Conservation (phyloP, 2,797 vertebrate species). For the Brachyalestes nurse region DNA sequence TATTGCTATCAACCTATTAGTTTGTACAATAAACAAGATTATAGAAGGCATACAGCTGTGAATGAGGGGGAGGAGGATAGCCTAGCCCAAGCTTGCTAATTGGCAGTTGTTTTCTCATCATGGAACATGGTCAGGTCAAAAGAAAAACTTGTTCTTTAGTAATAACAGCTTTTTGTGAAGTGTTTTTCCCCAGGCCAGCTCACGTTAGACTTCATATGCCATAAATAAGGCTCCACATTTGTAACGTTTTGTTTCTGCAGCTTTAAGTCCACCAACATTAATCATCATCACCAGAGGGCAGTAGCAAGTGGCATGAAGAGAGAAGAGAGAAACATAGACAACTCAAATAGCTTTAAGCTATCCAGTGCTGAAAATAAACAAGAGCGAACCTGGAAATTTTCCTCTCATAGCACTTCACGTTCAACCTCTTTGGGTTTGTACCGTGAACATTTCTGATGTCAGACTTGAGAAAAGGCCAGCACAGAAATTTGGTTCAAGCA, state of each 20-base stretch:
- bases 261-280: conserved; percentile 16
- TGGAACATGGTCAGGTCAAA: background rate
- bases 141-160: background rate
- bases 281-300: conserved; percentile 20
- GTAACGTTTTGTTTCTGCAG: background rate
- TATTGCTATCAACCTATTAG: conserved; percentile 28
- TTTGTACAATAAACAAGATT: conserved; percentile 40
- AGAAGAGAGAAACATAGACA: conserved; percentile 21
- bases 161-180: background rate
- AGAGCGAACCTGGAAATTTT: background rate
- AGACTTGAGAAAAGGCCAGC: background rate
- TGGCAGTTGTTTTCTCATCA: conserved; percentile 23
- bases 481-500: background rate
- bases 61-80: background rate
- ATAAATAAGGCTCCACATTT: background rate
- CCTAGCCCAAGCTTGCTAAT: conserved; percentile 24
- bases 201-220: background rate
- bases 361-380: conserved; percentile 11
- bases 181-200: background rate
- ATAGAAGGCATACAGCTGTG: conserved; percentile 23
- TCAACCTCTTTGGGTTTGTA: background rate
- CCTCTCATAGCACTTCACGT: background rate
- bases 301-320: conserved; percentile 30
- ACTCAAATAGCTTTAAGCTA: conserved; percentile 14
- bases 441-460: background rate